These are phyloP conservation scores for Cynoglossus semilaevis DNA, from an alignment of 2,113 vertebrate genomes.

Conservation along the genomic window DNA sequence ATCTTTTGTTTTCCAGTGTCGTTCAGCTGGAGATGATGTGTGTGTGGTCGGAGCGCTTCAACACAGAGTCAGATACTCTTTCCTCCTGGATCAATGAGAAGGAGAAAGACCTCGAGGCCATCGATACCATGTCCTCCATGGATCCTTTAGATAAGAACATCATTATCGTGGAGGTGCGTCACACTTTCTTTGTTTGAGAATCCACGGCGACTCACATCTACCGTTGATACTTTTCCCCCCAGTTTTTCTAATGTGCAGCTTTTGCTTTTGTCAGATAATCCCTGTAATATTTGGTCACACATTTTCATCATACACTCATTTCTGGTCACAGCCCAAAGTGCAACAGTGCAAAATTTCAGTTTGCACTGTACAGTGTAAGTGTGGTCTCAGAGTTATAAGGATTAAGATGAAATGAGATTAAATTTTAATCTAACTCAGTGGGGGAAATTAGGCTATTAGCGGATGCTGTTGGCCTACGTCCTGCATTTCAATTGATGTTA, in stretches of 20 bases:
- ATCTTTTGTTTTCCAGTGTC: slow-evolving; percentile 76
- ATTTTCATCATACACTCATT: neutral
- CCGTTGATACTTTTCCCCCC: too few relatives aligned
- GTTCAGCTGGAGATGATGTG: slow-evolving; percentile 88
- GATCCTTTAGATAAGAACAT: slow-evolving; percentile 83
- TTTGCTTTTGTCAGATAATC: slow-evolving; percentile 12
- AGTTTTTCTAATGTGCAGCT: neutral
- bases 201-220: neutral
- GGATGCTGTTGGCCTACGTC: neutral
- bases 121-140: slow-evolving; percentile 74
- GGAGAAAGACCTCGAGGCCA: slow-evolving; percentile 81
- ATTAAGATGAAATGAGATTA: slow-evolving; percentile 45
- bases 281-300: slow-evolving; percentile 10
- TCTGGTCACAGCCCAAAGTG: slow-evolving; percentile 2
- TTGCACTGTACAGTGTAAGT: slow-evolving; percentile 18
- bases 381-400: slow-evolving; percentile 25
- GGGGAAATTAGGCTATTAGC: slow-evolving; percentile 31
- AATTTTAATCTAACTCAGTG: slow-evolving; percentile 31
- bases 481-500: slow-evolving; percentile 42
- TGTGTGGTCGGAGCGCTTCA: slow-evolving; percentile 87
- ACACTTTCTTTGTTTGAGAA: neutral
- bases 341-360: slow-evolving; percentile 3
- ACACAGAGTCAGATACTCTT: slow-evolving; percentile 82
- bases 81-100: slow-evolving; percentile 86
- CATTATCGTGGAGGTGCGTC: slow-evolving; percentile 82